A percentile compares a stretch with the other conserved stretches of the same genome.
Conservation (phyloP, 2,797 vertebrate species). For the Parauchenoglanis punctatus region DNA sequence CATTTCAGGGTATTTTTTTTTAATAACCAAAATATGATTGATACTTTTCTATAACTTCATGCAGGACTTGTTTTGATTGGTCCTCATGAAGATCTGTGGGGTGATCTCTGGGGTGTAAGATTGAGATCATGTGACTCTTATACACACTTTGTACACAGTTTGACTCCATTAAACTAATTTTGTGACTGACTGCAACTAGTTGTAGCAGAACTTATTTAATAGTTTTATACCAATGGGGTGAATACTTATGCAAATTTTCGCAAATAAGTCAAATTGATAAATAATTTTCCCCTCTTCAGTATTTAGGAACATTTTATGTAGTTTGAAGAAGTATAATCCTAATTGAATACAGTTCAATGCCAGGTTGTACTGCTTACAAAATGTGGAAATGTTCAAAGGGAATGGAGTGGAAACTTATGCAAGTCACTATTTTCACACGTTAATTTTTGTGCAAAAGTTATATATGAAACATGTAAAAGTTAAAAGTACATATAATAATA, state of each 20-base stretch:
- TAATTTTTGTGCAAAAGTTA: neutral
- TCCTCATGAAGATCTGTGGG: neutral
- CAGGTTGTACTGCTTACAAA: no score
- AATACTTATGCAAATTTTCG: neutral
- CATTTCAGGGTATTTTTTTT: neutral
- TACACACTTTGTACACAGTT: neutral
- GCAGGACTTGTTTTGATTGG: neutral
- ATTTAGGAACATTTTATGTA: no score
- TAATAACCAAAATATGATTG: neutral
- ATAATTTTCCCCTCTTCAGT: no score
- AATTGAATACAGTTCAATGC: no score
- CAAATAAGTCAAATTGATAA: neutral
- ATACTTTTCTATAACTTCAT: neutral
- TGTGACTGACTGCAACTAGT: neutral
- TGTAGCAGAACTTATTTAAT: neutral
- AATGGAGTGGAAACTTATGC: neutral
- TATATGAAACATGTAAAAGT: neutral
- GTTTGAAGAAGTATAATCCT: no score
- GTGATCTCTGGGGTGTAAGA: neutral
- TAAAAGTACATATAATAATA: neutral
- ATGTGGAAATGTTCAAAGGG: neutral
- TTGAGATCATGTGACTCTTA: neutral
- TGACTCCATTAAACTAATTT: neutral
- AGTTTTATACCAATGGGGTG: neutral
- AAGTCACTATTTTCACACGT: no score